These are phyloP conservation scores for Allacma fusca DNA, from an alignment of 2,888 invertebrate species.

Conservation along the genomic window DNA sequence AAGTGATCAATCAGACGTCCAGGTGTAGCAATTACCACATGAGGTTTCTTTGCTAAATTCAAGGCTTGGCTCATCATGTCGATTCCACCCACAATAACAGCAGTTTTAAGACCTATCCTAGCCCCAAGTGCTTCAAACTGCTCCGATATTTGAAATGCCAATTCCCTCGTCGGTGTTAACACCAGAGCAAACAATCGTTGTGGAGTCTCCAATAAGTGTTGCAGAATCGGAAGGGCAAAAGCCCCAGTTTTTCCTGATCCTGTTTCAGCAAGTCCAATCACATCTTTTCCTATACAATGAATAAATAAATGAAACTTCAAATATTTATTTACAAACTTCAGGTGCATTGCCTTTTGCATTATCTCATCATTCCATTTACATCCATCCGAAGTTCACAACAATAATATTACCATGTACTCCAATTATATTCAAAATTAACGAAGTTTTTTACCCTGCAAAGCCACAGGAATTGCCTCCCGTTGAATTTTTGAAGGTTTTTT, in stretches of 20 bases:
- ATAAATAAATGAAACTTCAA: neutral
- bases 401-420: neutral
- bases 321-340: neutral
- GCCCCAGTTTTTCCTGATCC: conserved; percentile 98
- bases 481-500: conserved; percentile 94
- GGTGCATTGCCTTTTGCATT: too few species aligned
- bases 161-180: conserved; percentile 94
- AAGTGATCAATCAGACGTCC: conserved; percentile 95
- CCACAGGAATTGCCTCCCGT: conserved; percentile 89
- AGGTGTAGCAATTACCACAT: conserved; percentile 96
- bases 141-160: conserved; percentile 98
- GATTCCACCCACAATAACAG: conserved; percentile 97
- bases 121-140: conserved; percentile 96
- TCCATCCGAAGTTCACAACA: neutral
- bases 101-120: conserved; percentile 92
- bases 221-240: conserved; percentile 95
- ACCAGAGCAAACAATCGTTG: conserved; percentile 93
- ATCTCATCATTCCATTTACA: neutral
- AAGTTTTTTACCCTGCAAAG: conserved; percentile 76
- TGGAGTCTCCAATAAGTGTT: conserved; percentile 86
- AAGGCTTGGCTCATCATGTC: conserved; percentile 96
- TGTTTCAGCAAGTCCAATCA: conserved; percentile 80
- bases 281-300: conserved; percentile 76
- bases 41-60: conserved; percentile 92
- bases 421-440: neutral